Percentiles rank a stretch among this genome's conserved stretches.
phyloP scores from a whole-genome alignment of 2,888 invertebrate species.

The Frankliniella fusca region DNA sequence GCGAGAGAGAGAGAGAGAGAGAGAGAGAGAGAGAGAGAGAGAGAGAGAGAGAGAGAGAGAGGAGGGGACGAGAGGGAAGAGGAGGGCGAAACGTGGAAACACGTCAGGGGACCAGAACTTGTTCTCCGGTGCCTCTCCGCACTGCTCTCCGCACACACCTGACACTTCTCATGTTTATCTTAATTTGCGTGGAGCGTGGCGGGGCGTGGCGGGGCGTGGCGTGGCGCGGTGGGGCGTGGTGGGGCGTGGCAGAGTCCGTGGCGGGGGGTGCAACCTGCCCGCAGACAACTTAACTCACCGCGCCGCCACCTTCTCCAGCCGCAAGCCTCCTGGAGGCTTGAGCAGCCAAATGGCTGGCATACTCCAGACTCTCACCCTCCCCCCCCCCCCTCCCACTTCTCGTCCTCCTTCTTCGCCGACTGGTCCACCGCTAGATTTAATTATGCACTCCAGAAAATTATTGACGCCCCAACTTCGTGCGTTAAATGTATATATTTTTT shows the following conservation, averaged over 20 bases:
- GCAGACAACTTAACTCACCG: constrained; percentile 16
- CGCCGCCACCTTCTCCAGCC: not conserved
- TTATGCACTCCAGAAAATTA: no score
- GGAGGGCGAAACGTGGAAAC: not conserved
- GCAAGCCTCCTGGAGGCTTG: no score
- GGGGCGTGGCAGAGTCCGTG: not conserved
- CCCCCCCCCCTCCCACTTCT: not conserved
- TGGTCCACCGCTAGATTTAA: not conserved
- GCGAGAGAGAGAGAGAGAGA: not conserved
- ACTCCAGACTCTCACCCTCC: not conserved
- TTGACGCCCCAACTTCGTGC: not conserved
- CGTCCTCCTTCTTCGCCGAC: not conserved
- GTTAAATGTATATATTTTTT: no score
- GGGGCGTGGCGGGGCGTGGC: not conserved
- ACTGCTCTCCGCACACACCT: not conserved
- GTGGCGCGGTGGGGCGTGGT: not conserved
- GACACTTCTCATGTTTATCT: constrained; percentile 13
- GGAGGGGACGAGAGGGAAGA: not conserved
- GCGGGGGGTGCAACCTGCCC: constrained; percentile 3
- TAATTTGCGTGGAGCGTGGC: constrained; percentile 5
- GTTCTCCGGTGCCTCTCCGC: not conserved
- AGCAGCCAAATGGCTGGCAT: no score
- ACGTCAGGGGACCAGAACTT: not conserved
- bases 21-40: not conserved
- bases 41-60: not conserved